Evolutionary conservation across 2,113 vertebrate genomes (phyloP).

Genomic region (Clarias macrocephalus): DNA sequence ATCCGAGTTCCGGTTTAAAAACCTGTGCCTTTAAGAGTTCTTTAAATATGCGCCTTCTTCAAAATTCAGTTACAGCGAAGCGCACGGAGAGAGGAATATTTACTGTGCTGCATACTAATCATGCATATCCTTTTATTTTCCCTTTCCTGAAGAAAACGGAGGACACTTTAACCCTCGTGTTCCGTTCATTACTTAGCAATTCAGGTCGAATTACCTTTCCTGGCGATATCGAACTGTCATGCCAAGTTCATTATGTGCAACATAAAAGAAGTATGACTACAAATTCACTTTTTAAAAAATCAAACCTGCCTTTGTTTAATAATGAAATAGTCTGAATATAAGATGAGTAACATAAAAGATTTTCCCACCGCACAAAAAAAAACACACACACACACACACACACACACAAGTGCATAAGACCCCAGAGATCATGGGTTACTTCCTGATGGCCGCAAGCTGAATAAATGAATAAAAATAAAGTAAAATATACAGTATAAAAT

Average conservation of each 20-base stretch:
- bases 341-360: neutral
- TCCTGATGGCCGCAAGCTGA: neutral
- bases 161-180: neutral
- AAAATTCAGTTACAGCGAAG: constrained; percentile 7
- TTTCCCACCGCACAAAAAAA: neutral
- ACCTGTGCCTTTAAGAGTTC: neutral
- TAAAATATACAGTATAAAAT: neutral
- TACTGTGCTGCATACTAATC: constrained; percentile 5
- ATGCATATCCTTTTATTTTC: neutral
- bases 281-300: neutral
- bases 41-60: neutral
- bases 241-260: neutral
- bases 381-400: too few relatives aligned
- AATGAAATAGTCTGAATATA: neutral
- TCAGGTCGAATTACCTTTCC: neutral
- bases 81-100: neutral
- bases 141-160: neutral
- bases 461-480: neutral
- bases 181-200: constrained; percentile 2
- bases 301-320: neutral
- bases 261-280: neutral
- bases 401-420: neutral
- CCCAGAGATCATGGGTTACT: neutral
- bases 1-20: neutral
- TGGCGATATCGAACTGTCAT: neutral